These are phyloP conservation scores for Unio pictorum DNA, from an alignment of 2,888 invertebrate species.

Conservation along the genomic window DNA sequence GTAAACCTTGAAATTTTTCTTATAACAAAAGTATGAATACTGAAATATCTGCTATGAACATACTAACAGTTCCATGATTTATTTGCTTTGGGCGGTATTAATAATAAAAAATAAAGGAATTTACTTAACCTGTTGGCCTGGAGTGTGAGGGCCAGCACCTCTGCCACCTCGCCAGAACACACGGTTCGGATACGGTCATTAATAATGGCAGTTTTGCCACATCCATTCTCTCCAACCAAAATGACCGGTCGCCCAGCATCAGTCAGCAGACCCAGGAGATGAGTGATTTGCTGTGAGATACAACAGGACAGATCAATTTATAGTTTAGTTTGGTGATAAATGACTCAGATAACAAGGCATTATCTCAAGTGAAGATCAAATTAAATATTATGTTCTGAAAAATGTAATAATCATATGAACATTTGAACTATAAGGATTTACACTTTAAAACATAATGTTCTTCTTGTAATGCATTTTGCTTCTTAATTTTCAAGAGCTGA, in stretches of 20 bases:
- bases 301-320: background rate
- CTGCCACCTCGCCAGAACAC: conserved; percentile 71
- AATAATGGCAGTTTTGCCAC: conserved; percentile 69
- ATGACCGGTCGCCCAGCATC: conserved; percentile 68
- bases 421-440: no score
- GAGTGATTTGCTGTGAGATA: conserved; percentile 20
- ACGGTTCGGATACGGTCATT: conserved; percentile 68
- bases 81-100: background rate
- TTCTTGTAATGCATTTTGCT: no score
- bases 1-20: no score
- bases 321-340: background rate
- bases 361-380: no score
- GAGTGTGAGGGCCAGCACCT: conserved; percentile 65
- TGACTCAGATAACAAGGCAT: background rate
- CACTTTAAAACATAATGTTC: no score
- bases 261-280: conserved; percentile 66
- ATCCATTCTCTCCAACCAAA: conserved; percentile 69
- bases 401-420: no score
- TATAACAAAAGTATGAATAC: background rate
- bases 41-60: background rate
- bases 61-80: background rate
- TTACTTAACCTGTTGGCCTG: conserved; percentile 65
- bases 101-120: background rate
- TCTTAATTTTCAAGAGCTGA: no score
- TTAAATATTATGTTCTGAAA: no score